Base-by-base conservation (phyloP, 1,140 invertebrate genomes). In the Ptiloglossa arizonensis region DNA sequence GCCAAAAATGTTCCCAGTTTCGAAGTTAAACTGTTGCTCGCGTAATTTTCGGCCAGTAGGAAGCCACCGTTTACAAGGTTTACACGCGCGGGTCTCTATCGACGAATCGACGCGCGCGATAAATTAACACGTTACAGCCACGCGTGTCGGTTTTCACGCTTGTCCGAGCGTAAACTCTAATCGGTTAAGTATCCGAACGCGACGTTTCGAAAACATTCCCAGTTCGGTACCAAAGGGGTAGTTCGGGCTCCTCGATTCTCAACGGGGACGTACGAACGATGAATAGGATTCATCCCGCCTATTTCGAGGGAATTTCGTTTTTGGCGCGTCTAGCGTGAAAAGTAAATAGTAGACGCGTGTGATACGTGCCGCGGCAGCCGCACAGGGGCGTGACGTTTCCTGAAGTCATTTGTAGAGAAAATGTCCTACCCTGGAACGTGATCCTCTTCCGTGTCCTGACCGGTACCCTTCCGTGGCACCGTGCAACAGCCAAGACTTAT, bases 331-430 rank as follows among this genome's bases (percentile, higher is more conserved):
- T 24, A 5, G 44, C 22, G 44, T 38, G 64, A 69, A 79, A 83
- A 85, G 87, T 83, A 90, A 90, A 89, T 82, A 88, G 77, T 8
- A 68, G 72, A 81, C 69, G 79, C 57, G 64, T 59, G 70, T 59
- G 70, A 82, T 87, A 90, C 77, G 77, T 60, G 78, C 66, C 74
- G 68, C 78, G 81, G 73, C 91, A 90, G 88, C 86, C 89, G 89
- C 72, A 83, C 86, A 85, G 86, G 83, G 91, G 91, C 91, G 90
- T 92, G 90, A 74, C 90, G 86, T 80, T 91, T 91, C 91, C 91
- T 88, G 81, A 90, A 92, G 82, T 88, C 87, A 91, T 92, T 92
- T 91, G 88, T 92, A 86, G 73, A 70, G 78, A 87, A 80, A 82
- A 78, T 73, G 60, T 59, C 75, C 79, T 82, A 74, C 76, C 68